These are phyloP conservation scores for Lophura swinhoii DNA, from an alignment of 2,797 vertebrate species.

Conservation along the genomic window DNA sequence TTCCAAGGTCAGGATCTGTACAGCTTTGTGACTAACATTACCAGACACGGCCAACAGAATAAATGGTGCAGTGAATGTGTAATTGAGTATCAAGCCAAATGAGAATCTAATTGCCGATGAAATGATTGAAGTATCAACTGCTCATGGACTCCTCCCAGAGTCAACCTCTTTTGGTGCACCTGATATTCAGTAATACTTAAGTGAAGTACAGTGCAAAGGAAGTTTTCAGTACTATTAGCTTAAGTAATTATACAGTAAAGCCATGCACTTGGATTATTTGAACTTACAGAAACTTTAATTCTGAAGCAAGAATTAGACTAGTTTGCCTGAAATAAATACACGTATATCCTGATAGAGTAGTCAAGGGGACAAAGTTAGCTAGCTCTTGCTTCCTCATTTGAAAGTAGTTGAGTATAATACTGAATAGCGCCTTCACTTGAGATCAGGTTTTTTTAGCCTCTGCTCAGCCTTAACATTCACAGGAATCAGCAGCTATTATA, in stretches of 20 bases:
- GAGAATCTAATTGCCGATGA: slow-evolving; percentile 2
- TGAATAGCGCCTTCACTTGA: not conserved
- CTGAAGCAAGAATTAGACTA: not conserved
- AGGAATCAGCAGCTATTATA: not conserved
- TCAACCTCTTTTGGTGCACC: not conserved
- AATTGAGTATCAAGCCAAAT: slow-evolving; percentile 22
- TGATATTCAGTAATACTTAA: not conserved
- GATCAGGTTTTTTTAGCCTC: not conserved
- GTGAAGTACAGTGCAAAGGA: not conserved
- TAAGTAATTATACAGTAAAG: not conserved
- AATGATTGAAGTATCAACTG: not conserved
- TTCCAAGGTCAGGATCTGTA: not conserved
- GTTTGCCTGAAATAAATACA: not conserved
- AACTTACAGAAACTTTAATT: not conserved
- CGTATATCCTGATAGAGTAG: not conserved
- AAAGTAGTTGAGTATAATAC: not conserved
- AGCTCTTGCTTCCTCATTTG: not conserved
- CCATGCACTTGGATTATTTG: not conserved
- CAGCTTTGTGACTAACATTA: not conserved
- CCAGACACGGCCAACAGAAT: not conserved
- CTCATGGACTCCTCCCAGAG: not conserved
- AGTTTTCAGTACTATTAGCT: not conserved
- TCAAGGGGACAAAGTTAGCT: not conserved
- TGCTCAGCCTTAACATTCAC: not conserved
- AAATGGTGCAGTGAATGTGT: not conserved